These are phyloP conservation scores for Tetranychus urticae DNA, from an alignment of 1,140 invertebrate species.

Conservation along the genomic window DNA sequence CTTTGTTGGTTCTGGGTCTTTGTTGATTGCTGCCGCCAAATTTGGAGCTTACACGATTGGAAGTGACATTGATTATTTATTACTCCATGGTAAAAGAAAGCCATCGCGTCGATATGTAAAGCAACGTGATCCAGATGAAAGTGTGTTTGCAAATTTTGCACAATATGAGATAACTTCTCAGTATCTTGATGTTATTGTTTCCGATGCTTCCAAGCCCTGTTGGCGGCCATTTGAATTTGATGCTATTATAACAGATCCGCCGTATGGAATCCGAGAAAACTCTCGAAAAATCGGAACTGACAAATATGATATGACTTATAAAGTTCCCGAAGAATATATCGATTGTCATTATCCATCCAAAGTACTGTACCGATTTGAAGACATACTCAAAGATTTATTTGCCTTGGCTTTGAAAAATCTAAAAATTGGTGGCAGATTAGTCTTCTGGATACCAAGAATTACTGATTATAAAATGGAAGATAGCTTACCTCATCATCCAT, in stretches of 20 bases:
- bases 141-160: conserved; percentile 51
- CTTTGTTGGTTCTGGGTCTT: conserved; percentile 72
- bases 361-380: conserved; percentile 50
- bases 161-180: conserved; percentile 50
- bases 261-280: conserved; percentile 80
- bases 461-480: conserved; percentile 12
- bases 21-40: conserved; percentile 68
- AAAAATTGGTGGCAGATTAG: conserved; percentile 43
- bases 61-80: conserved; percentile 76
- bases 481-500: conserved; percentile 31
- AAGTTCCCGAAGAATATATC: conserved; percentile 19
- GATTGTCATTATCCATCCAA: conserved; percentile 57
- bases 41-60: conserved; percentile 74
- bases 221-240: conserved; percentile 48
- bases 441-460: conserved; percentile 75
- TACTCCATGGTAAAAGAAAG: conserved; percentile 47
- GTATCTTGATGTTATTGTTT: conserved; percentile 67
- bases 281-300: conserved; percentile 52
- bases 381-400: conserved; percentile 59
- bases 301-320: conserved; percentile 12
- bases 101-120: conserved; percentile 28
- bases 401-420: conserved; percentile 53
- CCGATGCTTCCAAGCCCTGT: conserved; percentile 57
- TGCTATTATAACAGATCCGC: conserved; percentile 79
- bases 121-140: conserved; percentile 53